Evolutionary conservation across 2,113 vertebrate species (phyloP).

Genomic region (mouse (Mus musculus)): DNA sequence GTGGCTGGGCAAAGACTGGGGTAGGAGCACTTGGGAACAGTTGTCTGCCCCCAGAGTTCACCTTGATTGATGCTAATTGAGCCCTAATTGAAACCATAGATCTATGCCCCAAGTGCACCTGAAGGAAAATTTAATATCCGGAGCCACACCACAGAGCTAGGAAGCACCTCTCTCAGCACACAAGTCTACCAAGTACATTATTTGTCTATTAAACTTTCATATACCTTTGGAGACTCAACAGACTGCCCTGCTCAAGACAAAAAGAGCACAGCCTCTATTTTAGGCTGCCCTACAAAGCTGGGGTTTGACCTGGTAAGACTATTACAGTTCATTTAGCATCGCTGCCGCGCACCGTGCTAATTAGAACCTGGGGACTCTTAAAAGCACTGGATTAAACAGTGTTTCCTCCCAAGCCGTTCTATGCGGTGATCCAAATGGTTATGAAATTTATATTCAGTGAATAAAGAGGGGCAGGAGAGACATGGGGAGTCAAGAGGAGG

Average conservation of each 20-base stretch:
- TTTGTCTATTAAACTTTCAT: constrained; percentile 73
- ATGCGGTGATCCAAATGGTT: constrained; percentile 61
- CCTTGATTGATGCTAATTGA: constrained; percentile 74
- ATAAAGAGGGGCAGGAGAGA: not conserved
- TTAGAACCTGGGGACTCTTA: constrained; percentile 71
- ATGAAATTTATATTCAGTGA: constrained; percentile 62
- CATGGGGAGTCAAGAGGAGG: not conserved
- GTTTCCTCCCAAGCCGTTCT: constrained; percentile 62
- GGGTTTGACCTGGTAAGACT: constrained; percentile 74
- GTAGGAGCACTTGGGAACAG: constrained; percentile 22
- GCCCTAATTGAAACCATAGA: constrained; percentile 78
- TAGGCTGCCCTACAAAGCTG: constrained; percentile 75
- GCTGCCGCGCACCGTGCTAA: constrained; percentile 52
- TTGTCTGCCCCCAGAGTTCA: constrained; percentile 40
- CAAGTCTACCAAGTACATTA: constrained; percentile 57
- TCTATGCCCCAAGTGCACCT: constrained; percentile 59
- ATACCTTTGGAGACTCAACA: constrained; percentile 54
- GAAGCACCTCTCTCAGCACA: not conserved
- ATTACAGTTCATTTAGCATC: constrained; percentile 74
- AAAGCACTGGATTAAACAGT: constrained; percentile 70
- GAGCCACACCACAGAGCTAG: constrained; percentile 59
- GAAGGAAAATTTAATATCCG: constrained; percentile 74
- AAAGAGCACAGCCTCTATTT: constrained; percentile 71
- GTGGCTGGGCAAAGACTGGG: not conserved
- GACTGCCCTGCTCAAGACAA: constrained; percentile 25